A percentile compares a stretch with the other conserved stretches of the same genome.
Conservation (phyloP, 1,140 invertebrate genomes). For the Diachasmimorpha longicaudata region DNA sequence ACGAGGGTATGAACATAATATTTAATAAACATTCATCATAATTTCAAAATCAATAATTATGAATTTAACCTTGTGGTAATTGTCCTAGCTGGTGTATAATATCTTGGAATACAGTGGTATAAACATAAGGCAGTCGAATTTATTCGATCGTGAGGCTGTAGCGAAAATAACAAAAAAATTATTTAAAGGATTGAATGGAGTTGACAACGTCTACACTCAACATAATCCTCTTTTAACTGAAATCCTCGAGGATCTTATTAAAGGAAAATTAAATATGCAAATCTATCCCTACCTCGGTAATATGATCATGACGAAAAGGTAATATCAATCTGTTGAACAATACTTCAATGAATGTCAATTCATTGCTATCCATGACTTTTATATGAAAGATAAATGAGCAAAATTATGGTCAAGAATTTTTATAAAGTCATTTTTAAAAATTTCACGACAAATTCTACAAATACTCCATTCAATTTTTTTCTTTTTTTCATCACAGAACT, state of each 20-base stretch:
- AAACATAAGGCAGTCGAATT: constrained; percentile 78
- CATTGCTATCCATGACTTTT: too few species aligned
- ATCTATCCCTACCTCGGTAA: constrained; percentile 82
- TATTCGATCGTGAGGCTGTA: constrained; percentile 86
- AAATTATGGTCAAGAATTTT: too few species aligned
- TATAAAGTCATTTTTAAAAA: too few species aligned
- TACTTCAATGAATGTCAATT: too few species aligned
- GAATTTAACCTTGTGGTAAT: too few species aligned
- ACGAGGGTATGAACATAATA: constrained; percentile 44
- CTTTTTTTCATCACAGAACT: constrained; percentile 56
- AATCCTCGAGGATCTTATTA: constrained; percentile 87
- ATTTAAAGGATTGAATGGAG: constrained; percentile 86
- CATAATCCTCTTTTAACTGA: constrained; percentile 88
- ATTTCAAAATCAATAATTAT: too few species aligned
- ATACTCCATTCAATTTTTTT: too few species aligned
- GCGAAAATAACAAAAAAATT: constrained; percentile 91
- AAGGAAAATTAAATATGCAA: constrained; percentile 83
- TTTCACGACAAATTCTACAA: too few species aligned
- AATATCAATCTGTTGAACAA: constrained; percentile 28
- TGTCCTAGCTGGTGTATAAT: constrained; percentile 66
- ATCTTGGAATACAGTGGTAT: constrained; percentile 83
- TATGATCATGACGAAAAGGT: constrained; percentile 53
- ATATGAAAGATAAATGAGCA: constrained; percentile 35
- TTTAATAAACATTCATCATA: too few species aligned
- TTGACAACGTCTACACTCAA: constrained; percentile 98